Evolutionary conservation across 2,797 vertebrate genomes (phyloP), one percentile per base, ranked within the genome.

Genomic region (Naso thynnoides): DNA sequence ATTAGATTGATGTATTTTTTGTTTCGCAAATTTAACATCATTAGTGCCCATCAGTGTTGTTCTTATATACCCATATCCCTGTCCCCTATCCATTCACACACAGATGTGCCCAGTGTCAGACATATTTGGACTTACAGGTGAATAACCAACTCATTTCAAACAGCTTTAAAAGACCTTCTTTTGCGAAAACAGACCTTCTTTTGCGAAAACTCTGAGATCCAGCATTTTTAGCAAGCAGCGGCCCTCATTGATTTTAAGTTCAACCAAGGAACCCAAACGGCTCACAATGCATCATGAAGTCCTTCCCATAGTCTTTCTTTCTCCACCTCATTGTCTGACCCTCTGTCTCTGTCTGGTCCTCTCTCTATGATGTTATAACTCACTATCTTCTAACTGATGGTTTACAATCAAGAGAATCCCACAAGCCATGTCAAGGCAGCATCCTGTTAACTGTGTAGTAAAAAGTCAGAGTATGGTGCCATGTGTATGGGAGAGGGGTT

Each of bases 331-430:
- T 45, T 58, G 33, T 27, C 47, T 31, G 33, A 36, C 24, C 24
- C 39, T 39, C 21, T 44, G 41, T n/a, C 18, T 44, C 41, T 13
- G 2, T 48, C 23, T 58, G 11, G 8, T 26, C 61, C 27, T 59
- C 24, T 42, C 26, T 14, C 16, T 42, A 15, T 29, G 52, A 54
- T 44, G 4, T 76, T 54, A 70, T 58, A 70, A 24, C 50, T 84
- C 53, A 8, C 41, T 38, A 67, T 84, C 70, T 45, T 31, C 62
- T 72, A 53, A 60, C 73, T 65, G 77, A 64, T 56, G 71, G 23
- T 81, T 68, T 79, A 79, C 82, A 70, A 80, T 70, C 66, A n/a
- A n/a, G n/a, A n/a, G n/a, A n/a, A 14, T 67, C 76, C 62, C 52
- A 74, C 73, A 63, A 58, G 62, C 68, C 48, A 6, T n/a, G 67